phyloP scores from a whole-genome alignment of 2,797 vertebrate species.

The Chromobotia macracanthus region DNA sequence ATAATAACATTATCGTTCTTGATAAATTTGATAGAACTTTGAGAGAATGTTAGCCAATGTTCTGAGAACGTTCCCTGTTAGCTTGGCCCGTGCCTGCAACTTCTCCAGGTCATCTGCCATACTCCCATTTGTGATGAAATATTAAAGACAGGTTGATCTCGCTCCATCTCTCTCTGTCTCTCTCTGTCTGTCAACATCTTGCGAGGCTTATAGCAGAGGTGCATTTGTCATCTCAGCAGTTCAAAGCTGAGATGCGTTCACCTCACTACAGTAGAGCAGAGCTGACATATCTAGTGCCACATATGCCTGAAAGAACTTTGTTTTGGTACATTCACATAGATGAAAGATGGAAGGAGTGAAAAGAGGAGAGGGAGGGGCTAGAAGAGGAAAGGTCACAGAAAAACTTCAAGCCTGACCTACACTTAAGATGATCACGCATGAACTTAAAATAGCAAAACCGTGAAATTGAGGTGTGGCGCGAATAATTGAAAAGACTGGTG shows the following conservation, averaged over 20 bases:
- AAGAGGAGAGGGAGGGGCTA: conserved; percentile 21
- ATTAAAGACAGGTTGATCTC: conserved; percentile 55
- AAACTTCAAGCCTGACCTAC: conserved; percentile 28
- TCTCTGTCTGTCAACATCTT: conserved; percentile 47
- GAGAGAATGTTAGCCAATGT: too few species aligned
- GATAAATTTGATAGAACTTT: too few species aligned
- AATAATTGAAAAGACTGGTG: not conserved
- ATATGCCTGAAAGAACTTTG: conserved; percentile 37
- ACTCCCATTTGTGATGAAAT: conserved; percentile 56
- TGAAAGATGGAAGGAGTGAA: conserved; percentile 7
- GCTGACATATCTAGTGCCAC: conserved; percentile 36
- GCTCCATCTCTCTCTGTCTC: conserved; percentile 28
- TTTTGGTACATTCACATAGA: conserved; percentile 32
- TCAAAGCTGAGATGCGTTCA: conserved; percentile 33
- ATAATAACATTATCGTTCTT: too few species aligned
- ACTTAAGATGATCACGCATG: conserved; percentile 13
- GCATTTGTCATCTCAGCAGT: conserved; percentile 44
- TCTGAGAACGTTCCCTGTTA: too few species aligned
- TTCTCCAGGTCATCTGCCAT: conserved; percentile 47
- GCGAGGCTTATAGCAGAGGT: conserved; percentile 19
- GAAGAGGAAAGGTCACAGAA: conserved; percentile 23
- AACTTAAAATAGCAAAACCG: conserved; percentile 42
- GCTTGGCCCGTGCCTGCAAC: not conserved
- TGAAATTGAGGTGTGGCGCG: not conserved
- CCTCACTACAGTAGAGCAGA: conserved; percentile 37